Conservation (phyloP, 2,797 vertebrate genomes). For the Bufotes viridis region DNA sequence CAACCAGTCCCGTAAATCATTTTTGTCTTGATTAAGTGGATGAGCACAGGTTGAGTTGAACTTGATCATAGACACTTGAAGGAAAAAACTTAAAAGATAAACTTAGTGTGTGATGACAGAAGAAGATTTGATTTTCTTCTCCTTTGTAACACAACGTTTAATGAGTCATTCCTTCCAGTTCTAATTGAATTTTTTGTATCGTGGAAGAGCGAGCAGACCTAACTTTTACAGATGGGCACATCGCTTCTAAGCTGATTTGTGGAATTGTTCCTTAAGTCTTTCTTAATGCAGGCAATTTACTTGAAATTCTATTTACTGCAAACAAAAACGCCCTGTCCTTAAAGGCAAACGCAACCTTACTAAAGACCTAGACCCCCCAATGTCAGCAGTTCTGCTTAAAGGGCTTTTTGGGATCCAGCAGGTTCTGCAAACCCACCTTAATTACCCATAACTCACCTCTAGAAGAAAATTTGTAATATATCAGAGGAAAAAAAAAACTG, state of each 20-base stretch:
- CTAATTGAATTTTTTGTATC: constrained; percentile 6
- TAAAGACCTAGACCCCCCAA: not conserved
- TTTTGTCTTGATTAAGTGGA: constrained; percentile 31
- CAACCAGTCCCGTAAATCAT: not conserved
- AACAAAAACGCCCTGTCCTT: not conserved
- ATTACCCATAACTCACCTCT: too few relatives aligned
- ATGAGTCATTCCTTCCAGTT: constrained; percentile 11
- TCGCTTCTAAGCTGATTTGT: not conserved
- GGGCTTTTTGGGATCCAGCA: too few relatives aligned
- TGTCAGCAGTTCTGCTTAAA: too few relatives aligned
- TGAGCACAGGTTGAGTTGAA: not conserved
- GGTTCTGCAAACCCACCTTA: too few relatives aligned
- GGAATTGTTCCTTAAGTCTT: not conserved
- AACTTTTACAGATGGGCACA: not conserved
- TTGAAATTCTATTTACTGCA: constrained; percentile 21
- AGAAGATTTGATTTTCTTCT: constrained; percentile 5
- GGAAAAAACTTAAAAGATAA: not conserved
- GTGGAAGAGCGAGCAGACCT: not conserved
- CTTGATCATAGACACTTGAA: constrained; percentile 8
- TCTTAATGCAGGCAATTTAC: constrained; percentile 2
- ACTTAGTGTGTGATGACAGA: not conserved
- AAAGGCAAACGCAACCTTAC: not conserved
- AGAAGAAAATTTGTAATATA: too few relatives aligned
- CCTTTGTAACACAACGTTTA: constrained; percentile 8
- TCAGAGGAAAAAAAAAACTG: too few relatives aligned